Evolutionary conservation across 2,888 invertebrate genomes (phyloP).

Genomic region (Microctonus aethiopoides): DNA sequence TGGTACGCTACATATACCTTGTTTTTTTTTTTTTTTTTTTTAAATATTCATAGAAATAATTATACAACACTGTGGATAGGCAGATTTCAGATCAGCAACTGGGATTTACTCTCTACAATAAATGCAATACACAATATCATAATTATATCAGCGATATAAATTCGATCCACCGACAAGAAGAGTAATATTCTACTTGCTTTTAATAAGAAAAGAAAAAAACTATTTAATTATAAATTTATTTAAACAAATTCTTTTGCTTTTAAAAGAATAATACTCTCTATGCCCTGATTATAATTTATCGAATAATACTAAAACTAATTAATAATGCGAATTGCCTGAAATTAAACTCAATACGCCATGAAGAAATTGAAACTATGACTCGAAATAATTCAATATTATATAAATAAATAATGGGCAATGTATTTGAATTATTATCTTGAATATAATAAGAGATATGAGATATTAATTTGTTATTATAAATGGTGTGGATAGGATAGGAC

Average conservation of each 20-base stretch:
- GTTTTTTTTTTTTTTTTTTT: slow-evolving; percentile 8
- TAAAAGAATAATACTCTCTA: background rate
- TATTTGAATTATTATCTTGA: background rate
- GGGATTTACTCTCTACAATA: slow-evolving; percentile 4
- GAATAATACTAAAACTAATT: background rate
- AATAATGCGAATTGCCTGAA: background rate
- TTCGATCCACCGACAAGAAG: slow-evolving; percentile 1
- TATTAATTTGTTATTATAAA: background rate
- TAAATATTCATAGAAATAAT: background rate
- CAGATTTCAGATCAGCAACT: background rate
- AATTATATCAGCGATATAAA: background rate
- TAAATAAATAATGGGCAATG: background rate
- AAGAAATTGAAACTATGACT: background rate
- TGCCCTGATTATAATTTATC: background rate
- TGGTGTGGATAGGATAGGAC: background rate
- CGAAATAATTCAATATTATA: background rate
- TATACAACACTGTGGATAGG: background rate
- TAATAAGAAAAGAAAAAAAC: background rate
- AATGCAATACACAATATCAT: slow-evolving; percentile 10
- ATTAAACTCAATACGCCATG: background rate
- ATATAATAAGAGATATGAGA: background rate
- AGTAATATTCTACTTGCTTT: background rate
- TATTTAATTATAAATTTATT: background rate
- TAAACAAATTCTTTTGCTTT: background rate
- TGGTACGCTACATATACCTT: slow-evolving; percentile 16